Conservation (phyloP, 2,113 vertebrate species). For the Rhinopomastus cyanomelas region DNA sequence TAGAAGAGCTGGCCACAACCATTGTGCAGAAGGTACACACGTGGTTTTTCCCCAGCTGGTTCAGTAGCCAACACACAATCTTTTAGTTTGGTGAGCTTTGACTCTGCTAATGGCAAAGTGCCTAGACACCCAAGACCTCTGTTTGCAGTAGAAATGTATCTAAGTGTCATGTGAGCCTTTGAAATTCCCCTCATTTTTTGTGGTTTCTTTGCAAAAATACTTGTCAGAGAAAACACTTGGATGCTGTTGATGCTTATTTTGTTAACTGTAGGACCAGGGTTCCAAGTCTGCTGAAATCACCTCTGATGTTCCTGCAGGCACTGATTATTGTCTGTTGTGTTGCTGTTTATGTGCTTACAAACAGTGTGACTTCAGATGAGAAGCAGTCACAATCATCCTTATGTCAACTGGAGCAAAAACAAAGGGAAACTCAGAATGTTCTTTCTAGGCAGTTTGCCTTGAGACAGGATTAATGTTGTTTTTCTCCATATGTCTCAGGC, state of each 20-base stretch:
- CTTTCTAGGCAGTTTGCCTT: background rate
- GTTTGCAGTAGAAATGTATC: background rate
- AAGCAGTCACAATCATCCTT: background rate
- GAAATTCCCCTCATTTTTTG: background rate
- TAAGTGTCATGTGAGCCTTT: background rate
- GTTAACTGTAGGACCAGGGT: background rate
- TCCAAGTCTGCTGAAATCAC: background rate
- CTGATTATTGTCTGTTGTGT: background rate
- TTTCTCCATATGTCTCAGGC: background rate
- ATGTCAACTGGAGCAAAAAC: background rate
- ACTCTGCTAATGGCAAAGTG: background rate
- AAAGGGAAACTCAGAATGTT: background rate
- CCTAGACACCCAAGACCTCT: background rate
- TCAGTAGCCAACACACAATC: background rate
- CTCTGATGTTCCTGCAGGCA: background rate
- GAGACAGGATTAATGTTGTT: background rate
- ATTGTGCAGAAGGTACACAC: slow-evolving; percentile 92
- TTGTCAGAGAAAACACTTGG: background rate
- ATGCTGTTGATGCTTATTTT: background rate
- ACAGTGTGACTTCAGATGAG: background rate
- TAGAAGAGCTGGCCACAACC: slow-evolving; percentile 93
- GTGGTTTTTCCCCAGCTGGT: background rate
- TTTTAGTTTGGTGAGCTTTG: background rate
- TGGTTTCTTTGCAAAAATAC: background rate
- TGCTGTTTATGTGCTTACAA: fast-evolving